Percentiles rank a stretch among this genome's conserved stretches.
Conservation (phyloP, 2,888 invertebrate species). For the Eupithecia pulchellata region DNA sequence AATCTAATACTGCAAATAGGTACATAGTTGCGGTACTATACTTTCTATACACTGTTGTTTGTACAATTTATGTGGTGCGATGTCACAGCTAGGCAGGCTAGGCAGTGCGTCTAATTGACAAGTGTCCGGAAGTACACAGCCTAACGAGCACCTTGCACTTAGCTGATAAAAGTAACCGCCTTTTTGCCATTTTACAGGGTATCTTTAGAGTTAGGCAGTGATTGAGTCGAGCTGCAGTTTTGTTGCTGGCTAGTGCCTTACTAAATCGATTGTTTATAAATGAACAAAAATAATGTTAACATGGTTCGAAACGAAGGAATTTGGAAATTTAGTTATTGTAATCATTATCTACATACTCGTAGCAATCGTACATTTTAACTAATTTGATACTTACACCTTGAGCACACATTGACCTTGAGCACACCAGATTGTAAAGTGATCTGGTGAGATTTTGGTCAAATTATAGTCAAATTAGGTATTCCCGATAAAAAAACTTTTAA, state of each 20-base stretch:
- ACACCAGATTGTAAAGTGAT: too few species aligned
- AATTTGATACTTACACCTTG: too few species aligned
- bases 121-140: constrained; percentile 65
- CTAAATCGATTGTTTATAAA: too few species aligned
- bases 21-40: constrained; percentile 49
- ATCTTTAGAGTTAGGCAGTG: constrained; percentile 14
- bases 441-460: neutral
- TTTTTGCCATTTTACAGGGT: constrained; percentile 25
- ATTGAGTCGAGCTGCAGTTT: neutral
- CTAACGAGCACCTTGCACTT: constrained; percentile 57
- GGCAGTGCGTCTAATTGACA: constrained; percentile 77
- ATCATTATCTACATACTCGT: neutral
- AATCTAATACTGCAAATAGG: neutral
- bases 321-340: neutral
- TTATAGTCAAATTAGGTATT: too few species aligned
- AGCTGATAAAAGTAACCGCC: constrained; percentile 34
- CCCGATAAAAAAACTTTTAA: neutral
- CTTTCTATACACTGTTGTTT: constrained; percentile 47
- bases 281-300: too few species aligned
- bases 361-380: neutral
- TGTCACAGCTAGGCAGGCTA: constrained; percentile 59
- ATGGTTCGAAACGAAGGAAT: too few species aligned
- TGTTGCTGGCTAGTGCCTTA: neutral
- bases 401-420: too few species aligned
- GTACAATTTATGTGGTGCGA: constrained; percentile 70